Percentiles rank a stretch among this genome's conserved stretches.
phyloP scores from a whole-genome alignment of 2,113 vertebrate genomes.

The Petaurus breviceps region DNA sequence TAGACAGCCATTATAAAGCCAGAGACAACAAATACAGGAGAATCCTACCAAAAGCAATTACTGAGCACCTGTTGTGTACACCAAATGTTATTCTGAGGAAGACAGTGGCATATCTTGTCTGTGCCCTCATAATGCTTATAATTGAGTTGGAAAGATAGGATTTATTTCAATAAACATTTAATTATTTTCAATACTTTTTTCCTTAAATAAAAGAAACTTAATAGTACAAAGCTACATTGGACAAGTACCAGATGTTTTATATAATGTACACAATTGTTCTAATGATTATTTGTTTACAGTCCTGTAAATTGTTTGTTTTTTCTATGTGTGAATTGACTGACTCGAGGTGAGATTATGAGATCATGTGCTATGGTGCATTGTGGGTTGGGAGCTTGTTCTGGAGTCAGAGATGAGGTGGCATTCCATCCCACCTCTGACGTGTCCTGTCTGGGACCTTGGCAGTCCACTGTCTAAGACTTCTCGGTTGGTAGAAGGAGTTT shows the following conservation, averaged over 20 bases:
- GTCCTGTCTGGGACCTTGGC: background rate
- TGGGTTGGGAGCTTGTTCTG: background rate
- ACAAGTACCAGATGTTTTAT: background rate
- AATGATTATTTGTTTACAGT: background rate
- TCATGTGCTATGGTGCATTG: background rate
- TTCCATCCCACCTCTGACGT: background rate
- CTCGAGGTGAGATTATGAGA: background rate
- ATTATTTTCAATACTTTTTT: background rate
- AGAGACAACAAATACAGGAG: background rate
- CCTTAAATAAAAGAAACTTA: background rate
- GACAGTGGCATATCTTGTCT: too few relatives aligned
- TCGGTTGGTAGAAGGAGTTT: background rate
- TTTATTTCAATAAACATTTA: background rate
- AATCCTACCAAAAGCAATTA: background rate
- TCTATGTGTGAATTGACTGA: background rate
- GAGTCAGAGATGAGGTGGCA: too few relatives aligned
- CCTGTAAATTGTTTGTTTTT: background rate
- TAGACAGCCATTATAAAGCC: background rate
- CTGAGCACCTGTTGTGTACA: background rate
- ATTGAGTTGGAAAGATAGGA: background rate
- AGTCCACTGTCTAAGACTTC: background rate
- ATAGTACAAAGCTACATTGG: background rate
- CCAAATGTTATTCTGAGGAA: background rate
- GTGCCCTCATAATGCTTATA: background rate
- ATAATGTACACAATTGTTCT: too few relatives aligned